Base-by-base conservation (phyloP, 2,888 invertebrate genomes). In the Eledona agricola region DNA sequence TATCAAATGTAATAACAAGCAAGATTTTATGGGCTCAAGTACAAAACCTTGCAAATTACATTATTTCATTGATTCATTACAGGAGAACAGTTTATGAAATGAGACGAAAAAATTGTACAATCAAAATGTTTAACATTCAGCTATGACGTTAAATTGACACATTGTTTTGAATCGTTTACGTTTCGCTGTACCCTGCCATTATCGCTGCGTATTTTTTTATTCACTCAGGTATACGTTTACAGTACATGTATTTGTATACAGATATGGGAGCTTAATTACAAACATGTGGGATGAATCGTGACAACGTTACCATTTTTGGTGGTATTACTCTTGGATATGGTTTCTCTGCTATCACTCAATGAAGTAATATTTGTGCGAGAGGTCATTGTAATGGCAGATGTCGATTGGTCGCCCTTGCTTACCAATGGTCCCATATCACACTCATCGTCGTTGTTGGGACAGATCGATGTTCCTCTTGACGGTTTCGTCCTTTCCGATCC, bases 331-430 rank as follows among this genome's bases (percentile, higher is more conserved):
- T 51, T 53, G 20, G 66, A 62, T 15, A 67, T 59, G 23, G 61
- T 62, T 22, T 71, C 71, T 38, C 65, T 64, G 47, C 67, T 69
- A 35, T 67, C 68, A 16, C 60, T 60, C 10, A 65, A 35, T 37
- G 75, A 63, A 2, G 78, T 77, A 15, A 78, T 78, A 61, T 79
- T 80, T 0, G 79, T 78, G 34, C 80, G 69, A 16, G 80, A 81
- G n/a, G 81, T 81, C 78, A 81, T 78, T 1, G 81, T 81, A 17
- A 82, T 76, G 9, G 81, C 80, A 1, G 82, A 81, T 6, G 81
- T 81, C 2, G 81, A 81, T 32, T 75, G 72, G 47, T 74, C 77
- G 9, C 77, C 78, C 61, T 78, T 80, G 57, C 79, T 79, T 17
- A 81, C 79, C 35, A 81, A 62, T 4, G 80, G 72, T 3, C 80